Conservation (phyloP, 2,797 vertebrate species). For the Notamacropus eugenii region DNA sequence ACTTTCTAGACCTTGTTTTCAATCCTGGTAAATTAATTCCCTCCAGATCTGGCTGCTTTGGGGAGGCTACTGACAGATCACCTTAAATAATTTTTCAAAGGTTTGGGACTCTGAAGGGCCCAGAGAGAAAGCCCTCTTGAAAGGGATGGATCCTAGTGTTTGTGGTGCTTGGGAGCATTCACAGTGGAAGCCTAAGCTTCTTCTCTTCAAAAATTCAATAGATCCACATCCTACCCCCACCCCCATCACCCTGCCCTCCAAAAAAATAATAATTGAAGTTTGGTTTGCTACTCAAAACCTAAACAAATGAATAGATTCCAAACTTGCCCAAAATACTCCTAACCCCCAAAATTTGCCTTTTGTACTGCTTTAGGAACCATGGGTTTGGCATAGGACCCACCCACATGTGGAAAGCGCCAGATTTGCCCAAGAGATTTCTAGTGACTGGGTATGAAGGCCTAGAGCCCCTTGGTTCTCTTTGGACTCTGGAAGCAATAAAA, state of each 20-base stretch:
- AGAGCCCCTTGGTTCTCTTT: not conserved
- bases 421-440: conserved; percentile 8
- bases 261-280: not conserved
- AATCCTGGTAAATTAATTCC: not conserved
- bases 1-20: conserved; percentile 13
- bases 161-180: not conserved
- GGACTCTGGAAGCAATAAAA: conserved; percentile 1
- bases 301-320: not conserved
- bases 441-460: not conserved
- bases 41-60: conserved; percentile 11
- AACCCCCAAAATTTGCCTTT: not conserved
- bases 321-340: not conserved
- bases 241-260: not conserved
- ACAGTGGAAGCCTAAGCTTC: not conserved
- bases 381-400: not conserved
- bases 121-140: not conserved
- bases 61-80: not conserved
- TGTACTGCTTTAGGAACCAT: not conserved
- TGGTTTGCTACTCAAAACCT: not conserved
- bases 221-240: not conserved
- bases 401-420: not conserved
- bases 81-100: not conserved
- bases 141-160: not conserved
- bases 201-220: not conserved
- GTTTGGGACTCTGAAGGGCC: not conserved